phyloP scores from a whole-genome alignment of 2,888 invertebrate species.

The Amphipoea oculea region DNA sequence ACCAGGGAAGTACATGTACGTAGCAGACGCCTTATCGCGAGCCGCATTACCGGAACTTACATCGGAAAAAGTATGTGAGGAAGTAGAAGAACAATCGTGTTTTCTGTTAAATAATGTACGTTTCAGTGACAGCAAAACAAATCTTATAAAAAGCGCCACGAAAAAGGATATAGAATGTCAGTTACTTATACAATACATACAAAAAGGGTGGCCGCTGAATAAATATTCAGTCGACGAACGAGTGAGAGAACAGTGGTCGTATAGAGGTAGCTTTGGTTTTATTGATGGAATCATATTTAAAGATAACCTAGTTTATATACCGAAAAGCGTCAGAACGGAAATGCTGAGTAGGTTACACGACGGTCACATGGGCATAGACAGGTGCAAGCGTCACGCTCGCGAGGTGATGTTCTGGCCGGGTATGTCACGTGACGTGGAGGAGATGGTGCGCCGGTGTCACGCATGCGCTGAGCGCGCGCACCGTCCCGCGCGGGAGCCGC shows the following conservation, averaged over 20 bases:
- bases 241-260: too few species aligned
- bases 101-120: background rate
- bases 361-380: slow-evolving; percentile 1
- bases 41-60: background rate
- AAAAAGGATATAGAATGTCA: too few species aligned
- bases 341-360: background rate
- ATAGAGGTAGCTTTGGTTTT: too few species aligned
- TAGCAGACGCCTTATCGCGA: background rate
- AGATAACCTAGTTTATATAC: too few species aligned
- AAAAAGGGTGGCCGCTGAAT: too few species aligned
- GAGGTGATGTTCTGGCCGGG: background rate
- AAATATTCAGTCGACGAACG: too few species aligned
- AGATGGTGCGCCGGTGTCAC: background rate
- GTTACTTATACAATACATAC: too few species aligned
- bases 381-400: background rate
- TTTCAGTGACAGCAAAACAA: background rate
- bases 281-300: too few species aligned
- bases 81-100: background rate
- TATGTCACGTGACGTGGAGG: background rate
- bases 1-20: background rate
- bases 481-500: background rate
- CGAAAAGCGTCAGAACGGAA: too few species aligned
- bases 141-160: too few species aligned
- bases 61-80: background rate
- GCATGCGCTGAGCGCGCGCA: too few species aligned